Percentiles rank a stretch among this genome's conserved stretches.
phyloP scores from a whole-genome alignment of 2,888 invertebrate species.

The Belgica antarctica region DNA sequence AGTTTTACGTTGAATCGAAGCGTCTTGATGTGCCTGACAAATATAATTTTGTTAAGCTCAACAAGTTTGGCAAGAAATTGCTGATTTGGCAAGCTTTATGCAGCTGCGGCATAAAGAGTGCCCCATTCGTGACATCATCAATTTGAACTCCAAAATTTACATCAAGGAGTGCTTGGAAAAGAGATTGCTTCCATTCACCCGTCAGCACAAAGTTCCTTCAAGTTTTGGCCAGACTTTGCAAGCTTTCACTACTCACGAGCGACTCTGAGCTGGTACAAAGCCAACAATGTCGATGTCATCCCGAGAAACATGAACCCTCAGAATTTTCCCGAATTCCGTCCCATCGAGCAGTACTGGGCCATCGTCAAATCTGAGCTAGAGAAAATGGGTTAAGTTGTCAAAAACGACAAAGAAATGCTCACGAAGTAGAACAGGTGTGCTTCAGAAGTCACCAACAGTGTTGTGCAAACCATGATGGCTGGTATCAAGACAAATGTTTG shows the following conservation, averaged over 20 bases:
- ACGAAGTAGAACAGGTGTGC: neutral
- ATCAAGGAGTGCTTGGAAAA: conserved; percentile 3
- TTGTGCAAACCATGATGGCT: neutral
- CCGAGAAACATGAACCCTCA: neutral
- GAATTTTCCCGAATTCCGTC: too few species aligned
- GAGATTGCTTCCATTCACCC: neutral
- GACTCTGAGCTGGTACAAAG: neutral
- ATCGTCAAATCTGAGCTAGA: neutral
- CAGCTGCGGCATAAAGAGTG: neutral
- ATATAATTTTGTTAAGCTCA: too few species aligned
- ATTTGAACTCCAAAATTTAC: neutral
- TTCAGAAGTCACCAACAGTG: neutral
- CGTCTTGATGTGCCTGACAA: too few species aligned
- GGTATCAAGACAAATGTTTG: neutral
- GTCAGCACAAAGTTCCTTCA: neutral
- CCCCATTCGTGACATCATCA: neutral
- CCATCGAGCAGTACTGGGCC: too few species aligned
- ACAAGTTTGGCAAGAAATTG: too few species aligned
- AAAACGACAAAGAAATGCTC: neutral
- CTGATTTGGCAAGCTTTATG: conserved; percentile 19
- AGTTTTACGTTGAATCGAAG: too few species aligned
- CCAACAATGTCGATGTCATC: neutral
- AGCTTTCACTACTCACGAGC: neutral
- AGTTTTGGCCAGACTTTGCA: neutral
- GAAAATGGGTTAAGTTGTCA: neutral